phyloP scores from a whole-genome alignment of 2,888 invertebrate genomes.

The Alitta virens region DNA sequence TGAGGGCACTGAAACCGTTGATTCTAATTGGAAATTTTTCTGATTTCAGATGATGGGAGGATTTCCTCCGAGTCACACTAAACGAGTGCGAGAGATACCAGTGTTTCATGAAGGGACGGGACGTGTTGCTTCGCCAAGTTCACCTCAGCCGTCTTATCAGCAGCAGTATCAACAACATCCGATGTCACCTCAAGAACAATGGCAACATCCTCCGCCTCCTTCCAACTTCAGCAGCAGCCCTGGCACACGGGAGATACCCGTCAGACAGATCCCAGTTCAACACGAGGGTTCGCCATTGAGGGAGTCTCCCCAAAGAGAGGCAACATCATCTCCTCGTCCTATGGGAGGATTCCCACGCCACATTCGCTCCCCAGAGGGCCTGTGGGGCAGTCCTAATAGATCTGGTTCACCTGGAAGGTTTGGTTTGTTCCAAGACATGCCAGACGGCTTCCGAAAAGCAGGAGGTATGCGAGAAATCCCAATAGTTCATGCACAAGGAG shows the following conservation, averaged over 20 bases:
- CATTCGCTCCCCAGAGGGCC: no score
- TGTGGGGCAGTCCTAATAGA: no score
- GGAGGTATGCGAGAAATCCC: no score
- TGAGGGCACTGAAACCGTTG: no score
- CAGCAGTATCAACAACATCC: neutral
- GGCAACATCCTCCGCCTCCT: neutral
- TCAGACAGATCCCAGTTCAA: constrained; percentile 1
- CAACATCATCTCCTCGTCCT: no score
- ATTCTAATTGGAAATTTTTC: no score
- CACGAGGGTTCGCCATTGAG: constrained; percentile 4
- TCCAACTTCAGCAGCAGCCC: constrained; percentile 2
- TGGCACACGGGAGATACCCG: neutral
- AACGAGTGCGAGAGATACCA: constrained; percentile 14
- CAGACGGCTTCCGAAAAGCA: no score
- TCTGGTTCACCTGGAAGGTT: no score
- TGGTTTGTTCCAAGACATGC: no score
- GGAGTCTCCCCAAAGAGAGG: no score
- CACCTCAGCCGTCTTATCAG: neutral
- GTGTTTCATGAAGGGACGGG: constrained; percentile 1
- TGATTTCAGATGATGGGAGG: neutral
- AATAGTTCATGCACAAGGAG: no score
- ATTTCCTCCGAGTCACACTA: neutral
- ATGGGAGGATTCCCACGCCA: no score
- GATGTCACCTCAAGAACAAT: neutral
- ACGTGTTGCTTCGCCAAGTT: neutral